Conservation (phyloP, 2,797 vertebrate genomes). For the Psittacula echo region DNA sequence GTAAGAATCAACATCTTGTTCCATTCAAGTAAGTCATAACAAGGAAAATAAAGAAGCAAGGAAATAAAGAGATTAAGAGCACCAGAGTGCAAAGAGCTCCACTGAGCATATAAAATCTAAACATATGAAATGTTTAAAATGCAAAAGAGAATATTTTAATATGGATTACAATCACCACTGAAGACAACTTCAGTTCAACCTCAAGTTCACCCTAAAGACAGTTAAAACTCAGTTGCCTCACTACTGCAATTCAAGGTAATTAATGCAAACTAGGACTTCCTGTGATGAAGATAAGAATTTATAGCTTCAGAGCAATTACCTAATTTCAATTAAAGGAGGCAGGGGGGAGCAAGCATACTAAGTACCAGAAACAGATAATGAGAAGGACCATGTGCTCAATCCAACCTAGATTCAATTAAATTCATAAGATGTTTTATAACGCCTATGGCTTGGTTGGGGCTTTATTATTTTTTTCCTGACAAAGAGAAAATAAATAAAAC, state of each 20-base stretch:
- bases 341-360: neutral
- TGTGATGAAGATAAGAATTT: constrained; percentile 27
- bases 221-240: neutral
- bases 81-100: neutral
- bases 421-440: neutral
- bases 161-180: neutral
- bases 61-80: neutral
- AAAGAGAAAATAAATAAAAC: neutral
- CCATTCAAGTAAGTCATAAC: neutral
- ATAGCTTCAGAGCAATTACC: constrained; percentile 22
- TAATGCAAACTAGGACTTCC: constrained; percentile 50
- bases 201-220: constrained; percentile 44
- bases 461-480: neutral
- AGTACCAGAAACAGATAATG: constrained; percentile 7
- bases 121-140: neutral
- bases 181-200: neutral
- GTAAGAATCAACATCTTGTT: neutral
- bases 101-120: neutral
- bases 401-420: neutral
- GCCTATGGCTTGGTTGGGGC: neutral
- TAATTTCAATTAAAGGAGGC: constrained; percentile 30
- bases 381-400: neutral
- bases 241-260: constrained; percentile 36
- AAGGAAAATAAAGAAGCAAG: neutral
- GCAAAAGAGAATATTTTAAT: neutral